phyloP scores from a whole-genome alignment of 1,140 invertebrate species.

The Brachionus koreanus region DNA sequence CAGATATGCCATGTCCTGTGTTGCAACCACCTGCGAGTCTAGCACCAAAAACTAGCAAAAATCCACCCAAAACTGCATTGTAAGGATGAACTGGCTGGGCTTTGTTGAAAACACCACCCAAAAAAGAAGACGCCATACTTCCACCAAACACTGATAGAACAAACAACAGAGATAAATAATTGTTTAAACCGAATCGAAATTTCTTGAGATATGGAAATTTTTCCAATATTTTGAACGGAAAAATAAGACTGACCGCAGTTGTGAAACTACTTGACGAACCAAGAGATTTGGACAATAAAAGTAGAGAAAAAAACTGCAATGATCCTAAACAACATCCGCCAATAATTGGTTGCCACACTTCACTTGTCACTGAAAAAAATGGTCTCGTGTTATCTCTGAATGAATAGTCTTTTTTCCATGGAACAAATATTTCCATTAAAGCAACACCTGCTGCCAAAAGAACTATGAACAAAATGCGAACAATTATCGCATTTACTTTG shows the following conservation, averaged over 20 bases:
- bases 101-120: neutral
- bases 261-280: neutral
- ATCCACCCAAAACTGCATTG: constrained; percentile 26
- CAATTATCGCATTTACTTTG: neutral
- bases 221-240: neutral
- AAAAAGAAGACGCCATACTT: neutral
- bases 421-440: constrained; percentile 20
- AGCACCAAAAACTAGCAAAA: constrained; percentile 37
- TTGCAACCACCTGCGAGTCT: constrained; percentile 27
- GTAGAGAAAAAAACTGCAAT: neutral
- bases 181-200: neutral
- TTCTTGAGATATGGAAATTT: neutral
- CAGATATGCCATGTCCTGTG: constrained; percentile 32
- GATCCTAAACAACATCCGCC: constrained; percentile 11
- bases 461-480: neutral
- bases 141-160: neutral
- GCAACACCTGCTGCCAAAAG: neutral
- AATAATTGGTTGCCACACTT: constrained; percentile 34
- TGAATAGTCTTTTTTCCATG: constrained; percentile 10
- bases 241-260: neutral
- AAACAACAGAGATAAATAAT: neutral
- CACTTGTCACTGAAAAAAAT: neutral
- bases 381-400: neutral
- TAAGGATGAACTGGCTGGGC: neutral
- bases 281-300: neutral